Base-by-base conservation (phyloP, 35 echinoderm and acorn worm genomes). In the Acanthaster planci region DNA sequence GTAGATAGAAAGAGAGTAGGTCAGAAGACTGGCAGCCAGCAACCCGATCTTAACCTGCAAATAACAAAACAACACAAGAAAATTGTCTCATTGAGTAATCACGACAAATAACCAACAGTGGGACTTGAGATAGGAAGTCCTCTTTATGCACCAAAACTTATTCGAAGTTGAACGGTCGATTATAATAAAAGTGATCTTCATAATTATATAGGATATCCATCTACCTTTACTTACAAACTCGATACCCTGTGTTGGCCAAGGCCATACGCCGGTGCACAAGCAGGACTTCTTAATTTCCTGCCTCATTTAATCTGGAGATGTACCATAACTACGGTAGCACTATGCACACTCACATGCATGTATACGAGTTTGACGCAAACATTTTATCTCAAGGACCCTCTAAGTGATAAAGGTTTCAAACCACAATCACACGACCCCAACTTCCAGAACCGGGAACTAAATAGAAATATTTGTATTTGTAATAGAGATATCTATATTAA, bases 11-110 rank as follows among this genome's bases (percentile, higher is more conserved):
- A 79, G 40, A 21, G 39, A 80, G 38, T 52, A 80, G 2, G 86
- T 87, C 29, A 80, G 47, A 32, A 77, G 8, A 64, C 77, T 78
- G n/a, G 75, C 68, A 22, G 40, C 26, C 53, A 87, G 50, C 22
- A 87, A 80, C 16, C 86, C 86, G 23, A 87, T 64, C 39, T 79
- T 60, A 39, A 87, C 52, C 86, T 87, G 77, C 0, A 59, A 26
- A 52, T 26, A 17, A 81, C 10, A 81, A 34, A 81, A 44, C 17
- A 55, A n/a, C 16, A 51, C 40, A 80, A 44, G 17, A 80, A 50
- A 60, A 60, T 7, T 55, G 27, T 35, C 40, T 78, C 40, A 78
- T 37, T 5, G 77, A n/a, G 2, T 50, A 44, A 80, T 7, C 42
- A 19, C 16, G n/a, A 14, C 22, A 80, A 80, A 51, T 2, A 10